Evolutionary conservation across 1,140 invertebrate genomes (phyloP).

Genomic region (Manduca sexta): DNA sequence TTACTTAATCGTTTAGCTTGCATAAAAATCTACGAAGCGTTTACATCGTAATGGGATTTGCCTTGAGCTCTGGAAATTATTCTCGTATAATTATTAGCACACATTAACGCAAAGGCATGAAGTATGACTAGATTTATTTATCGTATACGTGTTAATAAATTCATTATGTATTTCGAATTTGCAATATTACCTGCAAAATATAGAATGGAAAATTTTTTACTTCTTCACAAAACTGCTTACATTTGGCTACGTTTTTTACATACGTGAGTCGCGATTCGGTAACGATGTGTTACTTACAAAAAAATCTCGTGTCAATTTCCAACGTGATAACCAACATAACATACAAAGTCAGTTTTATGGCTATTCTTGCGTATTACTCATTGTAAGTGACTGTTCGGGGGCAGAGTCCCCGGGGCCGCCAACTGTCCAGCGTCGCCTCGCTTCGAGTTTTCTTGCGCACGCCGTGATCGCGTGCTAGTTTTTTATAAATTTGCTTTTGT

Average conservation of each 20-base stretch:
- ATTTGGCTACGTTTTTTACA: neutral
- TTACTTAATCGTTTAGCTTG: too few species aligned
- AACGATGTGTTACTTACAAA: neutral
- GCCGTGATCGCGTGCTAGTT: slow-evolving; percentile 19
- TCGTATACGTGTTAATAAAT: too few species aligned
- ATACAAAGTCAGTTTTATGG: slow-evolving; percentile 9
- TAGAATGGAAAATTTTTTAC: neutral
- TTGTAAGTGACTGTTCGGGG: slow-evolving; percentile 14
- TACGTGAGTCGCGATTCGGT: neutral
- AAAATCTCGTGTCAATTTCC: neutral
- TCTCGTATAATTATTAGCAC: too few species aligned
- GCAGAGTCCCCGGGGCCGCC: slow-evolving; percentile 32
- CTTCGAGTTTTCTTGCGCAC: slow-evolving; percentile 18
- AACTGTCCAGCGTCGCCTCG: slow-evolving; percentile 1
- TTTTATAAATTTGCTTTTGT: neutral
- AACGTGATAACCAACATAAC: neutral
- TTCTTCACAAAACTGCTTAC: neutral
- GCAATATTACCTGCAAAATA: neutral
- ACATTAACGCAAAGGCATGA: too few species aligned
- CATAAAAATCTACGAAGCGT: too few species aligned
- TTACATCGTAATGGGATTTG: too few species aligned
- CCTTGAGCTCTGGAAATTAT: too few species aligned
- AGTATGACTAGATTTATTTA: too few species aligned
- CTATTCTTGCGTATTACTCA: slow-evolving; percentile 33
- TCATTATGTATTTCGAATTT: too few species aligned